phyloP scores from a whole-genome alignment of 2,888 invertebrate species.

The Eupithecia vulgata region DNA sequence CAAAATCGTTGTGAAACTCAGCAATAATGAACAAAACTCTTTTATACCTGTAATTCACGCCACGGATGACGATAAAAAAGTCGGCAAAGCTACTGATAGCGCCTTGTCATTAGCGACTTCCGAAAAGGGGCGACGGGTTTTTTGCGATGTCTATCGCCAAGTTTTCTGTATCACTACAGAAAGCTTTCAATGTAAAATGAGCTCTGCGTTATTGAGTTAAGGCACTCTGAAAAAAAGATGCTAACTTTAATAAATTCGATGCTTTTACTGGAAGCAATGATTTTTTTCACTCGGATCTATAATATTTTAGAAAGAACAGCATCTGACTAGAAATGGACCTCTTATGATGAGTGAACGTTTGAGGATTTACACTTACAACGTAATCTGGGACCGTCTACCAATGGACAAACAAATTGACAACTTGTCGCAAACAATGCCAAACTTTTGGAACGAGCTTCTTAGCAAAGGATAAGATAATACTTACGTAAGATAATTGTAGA shows the following conservation, averaged over 20 bases:
- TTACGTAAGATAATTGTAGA: constrained; percentile 62
- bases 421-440: constrained; percentile 73
- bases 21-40: constrained; percentile 43
- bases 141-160: constrained; percentile 65
- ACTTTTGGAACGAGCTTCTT: constrained; percentile 56
- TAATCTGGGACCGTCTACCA: constrained; percentile 55
- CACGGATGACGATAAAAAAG: constrained; percentile 60
- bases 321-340: not conserved
- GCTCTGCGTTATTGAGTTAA: not conserved
- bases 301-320: not conserved
- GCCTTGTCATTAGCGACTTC: constrained; percentile 82
- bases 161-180: constrained; percentile 17
- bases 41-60: constrained; percentile 63
- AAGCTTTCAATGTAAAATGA: constrained; percentile 5
- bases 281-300: not conserved
- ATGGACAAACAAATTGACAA: constrained; percentile 79
- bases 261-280: not conserved
- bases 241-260: not conserved
- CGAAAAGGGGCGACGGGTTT: constrained; percentile 70
- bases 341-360: constrained; percentile 12
- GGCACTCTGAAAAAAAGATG: no score
- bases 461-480: constrained; percentile 55
- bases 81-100: constrained; percentile 73
- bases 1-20: constrained; percentile 42
- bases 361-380: not conserved